Evolutionary conservation across 2,797 vertebrate genomes (phyloP).

Genomic region (Eulemur mongoz): DNA sequence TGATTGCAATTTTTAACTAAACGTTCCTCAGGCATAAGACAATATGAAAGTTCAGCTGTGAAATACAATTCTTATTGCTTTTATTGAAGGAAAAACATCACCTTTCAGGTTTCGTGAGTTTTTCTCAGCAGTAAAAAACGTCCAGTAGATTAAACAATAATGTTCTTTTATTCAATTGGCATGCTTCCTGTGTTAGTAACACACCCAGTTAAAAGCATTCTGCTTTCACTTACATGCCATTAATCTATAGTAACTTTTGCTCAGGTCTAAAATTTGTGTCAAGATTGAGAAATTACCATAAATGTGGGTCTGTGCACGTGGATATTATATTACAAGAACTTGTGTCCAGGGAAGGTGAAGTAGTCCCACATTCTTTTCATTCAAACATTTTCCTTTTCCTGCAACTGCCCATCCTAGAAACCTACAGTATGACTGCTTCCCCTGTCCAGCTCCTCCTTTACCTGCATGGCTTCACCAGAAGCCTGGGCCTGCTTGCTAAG

Average conservation of each 20-base stretch:
- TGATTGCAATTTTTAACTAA: neutral
- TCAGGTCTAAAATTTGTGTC: neutral
- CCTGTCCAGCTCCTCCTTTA: neutral
- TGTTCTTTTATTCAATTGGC: neutral
- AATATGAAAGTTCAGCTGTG: neutral
- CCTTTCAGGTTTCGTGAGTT: neutral
- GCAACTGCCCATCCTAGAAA: neutral
- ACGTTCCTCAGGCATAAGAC: neutral
- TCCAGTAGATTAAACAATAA: neutral
- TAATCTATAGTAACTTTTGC: neutral
- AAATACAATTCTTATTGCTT: conserved; percentile 11
- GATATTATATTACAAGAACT: neutral
- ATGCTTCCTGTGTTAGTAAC: neutral
- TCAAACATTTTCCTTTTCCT: neutral
- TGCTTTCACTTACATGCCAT: neutral
- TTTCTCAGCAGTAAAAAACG: neutral
- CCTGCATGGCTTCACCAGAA: neutral
- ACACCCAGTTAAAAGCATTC: neutral
- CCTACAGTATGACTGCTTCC: neutral
- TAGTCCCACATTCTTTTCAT: neutral
- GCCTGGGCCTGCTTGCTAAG: neutral
- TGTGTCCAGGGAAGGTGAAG: neutral
- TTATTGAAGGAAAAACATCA: neutral
- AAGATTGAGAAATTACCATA: neutral
- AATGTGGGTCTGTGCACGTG: neutral